Percentiles rank a stretch among this genome's conserved stretches.
phyloP scores from a whole-genome alignment of 2,797 vertebrate species.

The Channa striata region DNA sequence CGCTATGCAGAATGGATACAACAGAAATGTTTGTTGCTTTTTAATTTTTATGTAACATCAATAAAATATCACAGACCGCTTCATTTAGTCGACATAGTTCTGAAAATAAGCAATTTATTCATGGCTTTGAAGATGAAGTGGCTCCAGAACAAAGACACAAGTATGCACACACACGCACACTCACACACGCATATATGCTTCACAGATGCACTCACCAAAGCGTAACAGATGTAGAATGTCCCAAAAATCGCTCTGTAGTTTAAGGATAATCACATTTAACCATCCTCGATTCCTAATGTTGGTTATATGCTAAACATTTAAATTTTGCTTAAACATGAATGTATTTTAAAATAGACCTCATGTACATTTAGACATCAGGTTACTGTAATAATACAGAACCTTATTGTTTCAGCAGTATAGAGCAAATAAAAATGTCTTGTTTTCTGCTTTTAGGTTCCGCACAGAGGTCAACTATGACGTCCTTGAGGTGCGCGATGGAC shows the following conservation, averaged over 20 bases:
- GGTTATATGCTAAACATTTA: neutral
- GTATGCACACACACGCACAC: slow-evolving; percentile 1
- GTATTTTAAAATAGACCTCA: neutral
- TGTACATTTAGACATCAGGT: neutral
- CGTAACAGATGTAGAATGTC: slow-evolving; percentile 16
- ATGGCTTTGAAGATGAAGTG: slow-evolving; percentile 76
- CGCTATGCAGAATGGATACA: slow-evolving; percentile 72
- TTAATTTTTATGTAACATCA: slow-evolving; percentile 82
- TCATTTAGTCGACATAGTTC: slow-evolving; percentile 74
- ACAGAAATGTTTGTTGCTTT: slow-evolving; percentile 79
- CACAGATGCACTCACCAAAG: slow-evolving; percentile 11
- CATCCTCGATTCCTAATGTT: neutral
- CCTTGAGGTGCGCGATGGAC: slow-evolving; percentile 94
- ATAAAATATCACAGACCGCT: slow-evolving; percentile 80
- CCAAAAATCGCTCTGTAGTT: slow-evolving; percentile 15
- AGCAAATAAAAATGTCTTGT: neutral
- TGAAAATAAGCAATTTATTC: slow-evolving; percentile 75
- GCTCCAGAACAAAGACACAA: slow-evolving; percentile 52
- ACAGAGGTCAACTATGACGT: slow-evolving; percentile 98
- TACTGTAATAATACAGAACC: neutral
- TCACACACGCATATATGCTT: slow-evolving; percentile 3
- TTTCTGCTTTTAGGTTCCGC: slow-evolving; percentile 88
- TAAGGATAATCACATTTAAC: slow-evolving; percentile 2
- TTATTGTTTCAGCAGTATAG: neutral
- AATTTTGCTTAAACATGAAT: neutral